Percentiles rank a stretch among this genome's conserved stretches.
These are phyloP conservation scores for Sialis lutaria DNA, from an alignment of 2,888 invertebrate species.

Conservation along the genomic window DNA sequence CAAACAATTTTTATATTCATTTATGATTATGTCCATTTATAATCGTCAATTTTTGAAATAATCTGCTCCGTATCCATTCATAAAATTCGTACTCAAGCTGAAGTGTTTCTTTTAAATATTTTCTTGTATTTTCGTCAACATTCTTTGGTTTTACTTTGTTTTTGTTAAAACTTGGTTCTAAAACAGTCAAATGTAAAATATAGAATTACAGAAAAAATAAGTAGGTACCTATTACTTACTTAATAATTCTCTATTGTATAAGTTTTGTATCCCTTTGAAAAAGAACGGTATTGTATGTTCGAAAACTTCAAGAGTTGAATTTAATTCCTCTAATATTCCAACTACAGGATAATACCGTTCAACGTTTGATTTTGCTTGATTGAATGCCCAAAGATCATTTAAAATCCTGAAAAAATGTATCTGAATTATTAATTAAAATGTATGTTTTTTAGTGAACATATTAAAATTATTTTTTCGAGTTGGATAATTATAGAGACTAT, in stretches of 20 bases:
- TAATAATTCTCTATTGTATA: conserved; percentile 29
- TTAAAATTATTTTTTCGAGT: too few species aligned
- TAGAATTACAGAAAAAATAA: not conserved
- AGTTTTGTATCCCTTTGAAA: conserved; percentile 31
- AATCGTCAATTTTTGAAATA: conserved; percentile 20
- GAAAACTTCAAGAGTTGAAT: conserved; percentile 32
- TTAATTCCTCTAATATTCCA: conserved; percentile 37
- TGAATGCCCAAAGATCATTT: conserved; percentile 34
- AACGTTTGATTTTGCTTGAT: conserved; percentile 34
- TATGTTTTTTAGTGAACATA: not conserved
- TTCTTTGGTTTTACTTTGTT: conserved; percentile 19
- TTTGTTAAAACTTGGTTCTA: conserved; percentile 24
- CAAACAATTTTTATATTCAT: not conserved
- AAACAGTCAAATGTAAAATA: conserved; percentile 7
- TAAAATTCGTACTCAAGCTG: conserved; percentile 37
- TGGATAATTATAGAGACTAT: too few species aligned
- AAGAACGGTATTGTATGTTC: conserved; percentile 35
- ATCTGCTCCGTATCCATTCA: conserved; percentile 32
- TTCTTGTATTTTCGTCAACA: conserved; percentile 15
- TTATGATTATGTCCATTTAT: conserved; percentile 13
- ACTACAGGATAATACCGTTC: conserved; percentile 37
- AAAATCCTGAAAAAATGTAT: conserved; percentile 21
- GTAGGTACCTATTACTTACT: conserved; percentile 25
- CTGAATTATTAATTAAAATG: not conserved
- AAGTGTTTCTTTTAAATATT: conserved; percentile 22